Percentiles rank a stretch among this genome's conserved stretches.
These are phyloP conservation scores for Aricia artaxerxes DNA, from an alignment of 2,888 invertebrate genomes.

Conservation along the genomic window DNA sequence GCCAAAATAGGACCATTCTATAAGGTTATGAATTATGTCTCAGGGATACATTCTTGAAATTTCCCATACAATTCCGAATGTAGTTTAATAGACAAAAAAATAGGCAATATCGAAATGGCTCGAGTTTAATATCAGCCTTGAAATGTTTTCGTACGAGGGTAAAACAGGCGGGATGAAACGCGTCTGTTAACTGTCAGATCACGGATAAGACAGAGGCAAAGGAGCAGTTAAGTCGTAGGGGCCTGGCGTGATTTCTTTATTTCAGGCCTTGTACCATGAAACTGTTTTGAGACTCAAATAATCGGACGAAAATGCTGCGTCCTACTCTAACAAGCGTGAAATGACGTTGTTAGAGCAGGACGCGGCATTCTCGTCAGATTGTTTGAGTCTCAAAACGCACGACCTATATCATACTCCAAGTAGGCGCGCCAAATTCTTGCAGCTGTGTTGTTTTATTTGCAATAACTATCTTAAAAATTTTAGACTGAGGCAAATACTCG, in stretches of 20 bases:
- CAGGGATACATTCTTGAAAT: neutral
- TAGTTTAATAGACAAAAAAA: neutral
- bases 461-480: neutral
- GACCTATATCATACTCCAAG: neutral
- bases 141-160: conserved; percentile 24
- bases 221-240: conserved; percentile 9
- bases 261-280: neutral
- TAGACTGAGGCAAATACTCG: neutral
- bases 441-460: neutral
- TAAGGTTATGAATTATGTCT: neutral
- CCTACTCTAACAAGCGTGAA: too few species aligned
- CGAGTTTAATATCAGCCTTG: conserved; percentile 7
- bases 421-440: neutral
- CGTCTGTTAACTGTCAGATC: conserved; percentile 73
- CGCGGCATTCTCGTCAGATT: too few species aligned
- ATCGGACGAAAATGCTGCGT: too few species aligned
- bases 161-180: conserved; percentile 54
- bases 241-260: neutral
- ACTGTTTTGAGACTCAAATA: too few species aligned
- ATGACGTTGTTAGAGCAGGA: too few species aligned
- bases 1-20: neutral
- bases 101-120: neutral
- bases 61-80: neutral
- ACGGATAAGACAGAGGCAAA: conserved; percentile 64
- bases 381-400: neutral